A percentile compares a stretch with the other conserved stretches of the same genome.
These are phyloP conservation scores for Pantherophis guttatus DNA, from an alignment of 2,113 vertebrate species.

Conservation along the genomic window DNA sequence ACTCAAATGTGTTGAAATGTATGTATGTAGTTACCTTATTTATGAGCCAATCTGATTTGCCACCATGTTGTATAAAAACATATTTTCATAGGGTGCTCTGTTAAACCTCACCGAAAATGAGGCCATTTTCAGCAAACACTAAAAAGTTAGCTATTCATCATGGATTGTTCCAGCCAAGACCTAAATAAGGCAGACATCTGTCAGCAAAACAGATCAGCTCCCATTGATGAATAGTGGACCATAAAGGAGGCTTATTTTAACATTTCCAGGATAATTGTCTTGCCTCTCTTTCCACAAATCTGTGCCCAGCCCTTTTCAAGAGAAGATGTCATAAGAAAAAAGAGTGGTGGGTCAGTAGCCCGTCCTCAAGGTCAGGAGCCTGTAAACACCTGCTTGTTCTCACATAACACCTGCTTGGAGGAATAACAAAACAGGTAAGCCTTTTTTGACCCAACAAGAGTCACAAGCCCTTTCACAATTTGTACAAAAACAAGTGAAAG, in stretches of 20 bases:
- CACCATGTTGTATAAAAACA: background rate
- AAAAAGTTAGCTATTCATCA: background rate
- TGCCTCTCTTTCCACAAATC: constrained; percentile 24
- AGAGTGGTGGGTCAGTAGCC: constrained; percentile 61
- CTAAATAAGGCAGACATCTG: constrained; percentile 16
- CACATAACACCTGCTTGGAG: constrained; percentile 64
- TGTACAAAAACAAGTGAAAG: constrained; percentile 54
- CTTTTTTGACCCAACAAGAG: constrained; percentile 52
- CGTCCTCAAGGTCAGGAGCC: constrained; percentile 55
- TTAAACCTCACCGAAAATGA: background rate
- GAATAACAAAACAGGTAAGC: constrained; percentile 52
- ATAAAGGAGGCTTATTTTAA: constrained; percentile 39
- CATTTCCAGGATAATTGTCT: constrained; percentile 24
- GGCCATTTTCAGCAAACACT: background rate
- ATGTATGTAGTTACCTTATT: background rate
- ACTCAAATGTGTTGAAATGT: background rate
- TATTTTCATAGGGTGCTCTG: background rate
- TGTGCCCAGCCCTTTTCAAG: constrained; percentile 29
- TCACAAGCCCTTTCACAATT: constrained; percentile 26
- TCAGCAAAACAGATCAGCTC: constrained; percentile 30
- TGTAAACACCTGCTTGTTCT: constrained; percentile 68
- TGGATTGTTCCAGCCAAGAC: background rate
- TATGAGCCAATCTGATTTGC: background rate
- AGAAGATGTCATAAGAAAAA: constrained; percentile 62
- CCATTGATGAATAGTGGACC: constrained; percentile 24